Evolutionary conservation across 2,888 invertebrate species (phyloP), one percentile per base, ranked within the genome.

Genomic region (Xylocampa areola): DNA sequence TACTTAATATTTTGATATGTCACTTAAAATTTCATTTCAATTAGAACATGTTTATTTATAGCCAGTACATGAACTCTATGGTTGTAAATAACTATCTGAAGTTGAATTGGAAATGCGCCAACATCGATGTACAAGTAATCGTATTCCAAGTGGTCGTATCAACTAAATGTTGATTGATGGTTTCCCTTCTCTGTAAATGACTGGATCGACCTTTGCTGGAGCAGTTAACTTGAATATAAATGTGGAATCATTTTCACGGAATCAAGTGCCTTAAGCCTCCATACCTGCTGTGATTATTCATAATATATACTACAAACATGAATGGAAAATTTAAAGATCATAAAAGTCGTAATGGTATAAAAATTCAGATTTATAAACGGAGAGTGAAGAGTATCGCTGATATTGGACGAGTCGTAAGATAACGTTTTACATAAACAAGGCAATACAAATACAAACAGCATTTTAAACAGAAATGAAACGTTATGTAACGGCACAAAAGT

Each of bases 161-260:
- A 89, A 86, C 84, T 88, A 84, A 87, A 86, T 85, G 85, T 85
- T 90, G 90, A 92, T 90, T 87, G 86, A 91, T 91, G 80, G 77
- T 84, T 89, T 90, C 89, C 88, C 81, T 88, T 85, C 80, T 66
- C 70, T 69, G 78, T 81, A 85, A 85, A 85, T 82, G 86, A 81
- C 80, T 80, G 73, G 76, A 73, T 80, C 78, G 85, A 86, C 86
- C 86, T 88, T 82, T 79, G 73, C 68, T 72, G 68, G 54, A 76
- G 67, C 73, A 70, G 75, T 80, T 82, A 76, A 79, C 75, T 80
- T 70, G 72, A 81, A 82, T 82, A 77, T 75, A 73, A 79, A 79
- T 78, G 69, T 69, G 53, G 64, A 71, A 71, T 72, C 60, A 69
- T 74, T 75, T 78, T 74, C 69, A 73, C 51, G 45, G 61, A 70